phyloP scores from a whole-genome alignment of 2,797 vertebrate genomes.

The Spinus olivaceus region DNA sequence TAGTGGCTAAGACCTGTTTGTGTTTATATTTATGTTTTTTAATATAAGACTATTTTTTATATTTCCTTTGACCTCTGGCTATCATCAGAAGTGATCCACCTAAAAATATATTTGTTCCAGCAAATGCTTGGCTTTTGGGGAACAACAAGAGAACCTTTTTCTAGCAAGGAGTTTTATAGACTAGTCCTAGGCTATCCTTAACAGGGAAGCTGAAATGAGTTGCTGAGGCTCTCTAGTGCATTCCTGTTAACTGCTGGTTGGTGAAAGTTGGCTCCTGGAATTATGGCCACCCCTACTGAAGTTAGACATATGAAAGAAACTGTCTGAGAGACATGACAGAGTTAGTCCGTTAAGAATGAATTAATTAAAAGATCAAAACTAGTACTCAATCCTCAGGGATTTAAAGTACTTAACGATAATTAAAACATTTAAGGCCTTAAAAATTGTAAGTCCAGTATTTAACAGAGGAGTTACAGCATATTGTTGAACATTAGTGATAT shows the following conservation, averaged over 20 bases:
- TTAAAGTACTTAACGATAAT: background rate
- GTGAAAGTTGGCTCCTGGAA: background rate
- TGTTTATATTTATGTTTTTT: background rate
- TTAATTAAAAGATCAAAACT: background rate
- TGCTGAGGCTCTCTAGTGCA: background rate
- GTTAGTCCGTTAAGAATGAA: background rate
- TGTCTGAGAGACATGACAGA: background rate
- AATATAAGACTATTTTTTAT: background rate
- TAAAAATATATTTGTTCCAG: background rate
- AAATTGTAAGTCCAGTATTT: background rate
- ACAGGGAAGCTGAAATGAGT: background rate
- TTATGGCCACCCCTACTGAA: background rate
- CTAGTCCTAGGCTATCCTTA: background rate
- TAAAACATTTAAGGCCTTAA: background rate
- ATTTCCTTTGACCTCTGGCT: background rate
- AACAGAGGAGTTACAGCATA: background rate
- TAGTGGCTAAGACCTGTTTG: background rate
- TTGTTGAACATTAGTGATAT: background rate
- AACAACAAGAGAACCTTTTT: background rate
- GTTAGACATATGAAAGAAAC: background rate
- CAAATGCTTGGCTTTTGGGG: background rate
- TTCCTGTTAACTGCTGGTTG: background rate
- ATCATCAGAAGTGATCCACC: background rate
- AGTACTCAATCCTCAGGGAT: background rate
- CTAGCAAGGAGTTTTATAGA: background rate